Evolutionary conservation across 1,140 invertebrate genomes (phyloP), one percentile per base, ranked within the genome.

Genomic region (Saccostrea echinata): DNA sequence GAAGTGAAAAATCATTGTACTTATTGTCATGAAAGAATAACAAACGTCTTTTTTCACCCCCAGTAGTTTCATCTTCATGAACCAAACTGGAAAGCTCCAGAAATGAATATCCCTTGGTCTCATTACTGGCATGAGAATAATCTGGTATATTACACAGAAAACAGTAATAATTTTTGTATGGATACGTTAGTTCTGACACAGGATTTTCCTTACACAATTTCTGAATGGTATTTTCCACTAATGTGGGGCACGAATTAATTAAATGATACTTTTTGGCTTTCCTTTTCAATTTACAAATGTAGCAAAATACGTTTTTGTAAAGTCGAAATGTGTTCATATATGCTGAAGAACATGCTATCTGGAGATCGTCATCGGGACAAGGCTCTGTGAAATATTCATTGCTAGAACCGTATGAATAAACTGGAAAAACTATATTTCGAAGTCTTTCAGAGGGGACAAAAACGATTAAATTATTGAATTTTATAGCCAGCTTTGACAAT

Each of bases 281-380:
- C 13, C 27, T 71, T 30, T 71, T 71, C 27, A 71, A 13, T 30
- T 27, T 71, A 24, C 64, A 71, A 13, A 71, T 27, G 27, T 27
- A 30, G 24, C 64, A 71, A 71, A 71, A 71, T 71, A 71, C 16
- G 24, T 71, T 71, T 24, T 71, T 24, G 27, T 27, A 71, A 71
- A 71, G 4, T 71, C 64, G 4, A 30, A 71, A 71, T 71, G 11
- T 13, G 24, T 27, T 30, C 27, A 71, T 8, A 30, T 71, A 71
- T 3, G 64, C n/a, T 30, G 64, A 71, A 13, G 24, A 71, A 71
- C 64, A 30, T 13, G 64, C 64, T 30, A 27, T 13, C 27, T 3
- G 24, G 3, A 71, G 24, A 30, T 71, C 27, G 24, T 71, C 64
- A 71, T 71, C 9, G 24, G 24, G 24, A 30, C 64, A 71, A 27